phyloP scores from a whole-genome alignment of 2,888 invertebrate genomes.

The Andrena minutula region DNA sequence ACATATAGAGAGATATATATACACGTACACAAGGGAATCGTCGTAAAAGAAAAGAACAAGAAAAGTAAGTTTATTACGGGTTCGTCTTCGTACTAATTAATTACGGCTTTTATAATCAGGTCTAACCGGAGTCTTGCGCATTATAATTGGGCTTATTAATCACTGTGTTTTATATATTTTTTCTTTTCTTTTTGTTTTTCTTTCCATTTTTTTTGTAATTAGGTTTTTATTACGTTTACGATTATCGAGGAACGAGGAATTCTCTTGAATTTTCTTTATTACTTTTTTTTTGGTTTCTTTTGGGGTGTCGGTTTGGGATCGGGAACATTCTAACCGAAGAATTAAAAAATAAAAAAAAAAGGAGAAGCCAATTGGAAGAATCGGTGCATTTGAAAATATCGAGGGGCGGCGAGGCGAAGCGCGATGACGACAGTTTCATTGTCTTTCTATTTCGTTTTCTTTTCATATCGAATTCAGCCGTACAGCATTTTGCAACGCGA shows the following conservation, averaged over 20 bases:
- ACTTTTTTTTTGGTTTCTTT: conserved; percentile 14
- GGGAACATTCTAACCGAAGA: conserved; percentile 77
- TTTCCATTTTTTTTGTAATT: conserved; percentile 58
- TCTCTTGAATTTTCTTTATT: conserved; percentile 57
- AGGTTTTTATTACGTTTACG: conserved; percentile 62
- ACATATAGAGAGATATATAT: conserved; percentile 51
- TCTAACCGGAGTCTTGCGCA: conserved; percentile 70
- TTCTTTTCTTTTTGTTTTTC: conserved; percentile 20
- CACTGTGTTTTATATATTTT: conserved; percentile 46
- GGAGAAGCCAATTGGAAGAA: conserved; percentile 29
- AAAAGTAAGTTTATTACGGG: conserved; percentile 51
- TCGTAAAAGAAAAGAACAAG: conserved; percentile 42
- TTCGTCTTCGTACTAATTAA: conserved; percentile 64
- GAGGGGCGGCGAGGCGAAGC: conserved; percentile 50
- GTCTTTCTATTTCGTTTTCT: conserved; percentile 9
- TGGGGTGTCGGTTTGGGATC: conserved; percentile 78
- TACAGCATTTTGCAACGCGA: neutral
- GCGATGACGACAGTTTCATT: conserved; percentile 30
- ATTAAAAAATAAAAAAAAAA: conserved; percentile 36
- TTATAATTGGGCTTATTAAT: conserved; percentile 73
- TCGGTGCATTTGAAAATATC: conserved; percentile 34
- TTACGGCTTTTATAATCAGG: conserved; percentile 69
- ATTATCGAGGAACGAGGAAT: conserved; percentile 40
- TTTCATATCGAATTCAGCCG: neutral
- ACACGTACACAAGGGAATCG: conserved; percentile 51